Evolutionary conservation across 2,888 invertebrate genomes (phyloP).

Genomic region (Philaethria dido): DNA sequence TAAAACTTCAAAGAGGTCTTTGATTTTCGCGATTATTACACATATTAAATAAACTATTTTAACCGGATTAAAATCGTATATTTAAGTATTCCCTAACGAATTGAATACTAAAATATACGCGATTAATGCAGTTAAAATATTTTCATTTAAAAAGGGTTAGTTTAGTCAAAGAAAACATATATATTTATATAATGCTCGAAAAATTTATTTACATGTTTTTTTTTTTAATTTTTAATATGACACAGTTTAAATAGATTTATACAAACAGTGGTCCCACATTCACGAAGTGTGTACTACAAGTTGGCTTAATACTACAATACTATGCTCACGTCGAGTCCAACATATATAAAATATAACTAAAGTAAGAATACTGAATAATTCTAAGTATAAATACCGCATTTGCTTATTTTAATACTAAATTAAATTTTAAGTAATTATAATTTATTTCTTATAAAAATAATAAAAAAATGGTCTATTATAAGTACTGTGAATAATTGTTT

Average conservation of each 20-base stretch:
- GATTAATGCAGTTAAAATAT: too few species aligned
- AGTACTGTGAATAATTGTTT: not conserved
- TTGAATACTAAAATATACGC: too few species aligned
- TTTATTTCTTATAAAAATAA: not conserved
- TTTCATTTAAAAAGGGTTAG: too few species aligned
- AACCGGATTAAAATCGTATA: too few species aligned
- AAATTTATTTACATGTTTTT: conserved; percentile 6
- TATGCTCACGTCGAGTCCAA: conserved; percentile 3
- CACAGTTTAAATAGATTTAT: conserved; percentile 6
- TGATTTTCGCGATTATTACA: too few species aligned
- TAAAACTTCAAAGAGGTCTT: too few species aligned
- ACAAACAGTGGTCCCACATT: conserved; percentile 18
- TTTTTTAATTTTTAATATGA: conserved; percentile 13
- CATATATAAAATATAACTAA: conserved; percentile 17
- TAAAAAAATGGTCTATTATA: not conserved
- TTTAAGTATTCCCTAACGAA: too few species aligned
- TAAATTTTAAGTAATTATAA: not conserved
- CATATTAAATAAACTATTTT: too few species aligned
- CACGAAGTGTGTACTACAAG: conserved; percentile 1
- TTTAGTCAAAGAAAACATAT: not conserved
- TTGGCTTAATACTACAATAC: conserved; percentile 7
- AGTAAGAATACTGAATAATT: conserved; percentile 13
- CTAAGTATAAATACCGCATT: conserved; percentile 19
- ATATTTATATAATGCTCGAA: not conserved
- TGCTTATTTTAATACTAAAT: conserved; percentile 2